Evolutionary conservation across 2,113 vertebrate species (phyloP).

Genomic region (Monarcha castaneiventris): DNA sequence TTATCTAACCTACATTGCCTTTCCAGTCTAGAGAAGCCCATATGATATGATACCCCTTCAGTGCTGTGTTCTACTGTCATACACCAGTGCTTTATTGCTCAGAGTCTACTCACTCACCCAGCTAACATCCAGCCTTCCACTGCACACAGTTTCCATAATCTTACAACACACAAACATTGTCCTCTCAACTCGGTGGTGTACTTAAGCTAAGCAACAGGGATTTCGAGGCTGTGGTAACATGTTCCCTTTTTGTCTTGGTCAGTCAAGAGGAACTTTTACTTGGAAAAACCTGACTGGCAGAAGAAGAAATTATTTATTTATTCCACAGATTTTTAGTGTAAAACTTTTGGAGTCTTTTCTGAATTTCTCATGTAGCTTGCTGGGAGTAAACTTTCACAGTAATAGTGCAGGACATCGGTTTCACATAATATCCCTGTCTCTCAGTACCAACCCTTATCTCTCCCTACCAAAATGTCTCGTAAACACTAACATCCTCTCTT

Average conservation of each 20-base stretch:
- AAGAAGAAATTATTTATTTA: background rate
- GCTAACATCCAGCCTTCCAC: background rate
- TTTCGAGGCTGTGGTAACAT: background rate
- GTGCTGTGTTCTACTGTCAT: background rate
- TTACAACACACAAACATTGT: background rate
- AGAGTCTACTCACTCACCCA: slow-evolving; percentile 4
- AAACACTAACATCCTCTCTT: fast-evolving
- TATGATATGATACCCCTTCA: background rate
- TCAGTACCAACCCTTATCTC: background rate
- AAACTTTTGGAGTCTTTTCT: background rate
- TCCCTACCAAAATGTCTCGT: background rate
- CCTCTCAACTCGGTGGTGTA: background rate
- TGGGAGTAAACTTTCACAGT: background rate
- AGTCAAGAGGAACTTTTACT: background rate
- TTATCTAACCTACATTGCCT: background rate
- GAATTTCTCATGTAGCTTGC: background rate
- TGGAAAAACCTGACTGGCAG: background rate
- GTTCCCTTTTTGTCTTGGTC: background rate
- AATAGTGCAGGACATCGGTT: background rate
- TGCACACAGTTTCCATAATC: background rate
- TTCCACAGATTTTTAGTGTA: background rate
- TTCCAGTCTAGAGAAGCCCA: background rate
- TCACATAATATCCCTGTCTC: background rate
- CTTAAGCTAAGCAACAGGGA: background rate
- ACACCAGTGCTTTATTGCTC: background rate